Evolutionary conservation across 2,113 vertebrate genomes (phyloP).

Genomic region (Nibea albiflora): DNA sequence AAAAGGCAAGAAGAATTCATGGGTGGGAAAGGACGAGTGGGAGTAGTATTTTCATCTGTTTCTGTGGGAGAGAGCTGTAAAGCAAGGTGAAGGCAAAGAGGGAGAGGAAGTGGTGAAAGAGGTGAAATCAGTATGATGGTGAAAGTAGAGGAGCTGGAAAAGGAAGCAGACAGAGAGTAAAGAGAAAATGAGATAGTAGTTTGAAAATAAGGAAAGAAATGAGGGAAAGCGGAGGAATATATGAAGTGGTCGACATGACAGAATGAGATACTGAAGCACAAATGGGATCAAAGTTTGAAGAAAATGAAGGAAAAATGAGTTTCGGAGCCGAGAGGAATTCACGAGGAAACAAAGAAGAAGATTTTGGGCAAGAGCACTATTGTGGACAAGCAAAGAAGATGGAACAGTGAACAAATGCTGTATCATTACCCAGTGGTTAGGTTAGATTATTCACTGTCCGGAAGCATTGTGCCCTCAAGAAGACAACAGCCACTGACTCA

Average conservation of each 20-base stretch:
- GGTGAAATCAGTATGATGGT: slow-evolving; percentile 1
- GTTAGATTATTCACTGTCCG: slow-evolving; percentile 41
- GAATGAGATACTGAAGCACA: neutral
- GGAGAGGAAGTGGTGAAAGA: slow-evolving; percentile 4
- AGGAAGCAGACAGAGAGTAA: neutral
- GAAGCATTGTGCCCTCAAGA: slow-evolving; percentile 1
- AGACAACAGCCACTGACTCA: slow-evolving; percentile 18
- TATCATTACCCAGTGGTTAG: slow-evolving; percentile 33
- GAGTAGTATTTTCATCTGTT: slow-evolving; percentile 50
- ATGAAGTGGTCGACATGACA: slow-evolving; percentile 1
- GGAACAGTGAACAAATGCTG: slow-evolving; percentile 23
- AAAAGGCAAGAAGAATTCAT: slow-evolving; percentile 61
- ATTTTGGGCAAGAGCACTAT: neutral
- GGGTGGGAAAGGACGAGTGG: slow-evolving; percentile 61
- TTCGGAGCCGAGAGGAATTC: neutral
- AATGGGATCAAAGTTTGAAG: neutral
- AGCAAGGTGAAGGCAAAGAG: slow-evolving; percentile 43
- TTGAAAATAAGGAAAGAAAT: neutral
- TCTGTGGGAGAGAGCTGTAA: slow-evolving; percentile 6
- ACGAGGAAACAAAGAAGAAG: neutral
- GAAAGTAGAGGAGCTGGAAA: neutral
- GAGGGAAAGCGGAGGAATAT: neutral
- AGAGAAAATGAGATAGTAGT: neutral
- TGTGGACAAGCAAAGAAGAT: neutral
- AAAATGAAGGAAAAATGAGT: neutral